Percentiles rank a stretch among this genome's conserved stretches.
These are phyloP conservation scores for Bemisia tabaci DNA, from an alignment of 1,140 invertebrate genomes.

Conservation along the genomic window DNA sequence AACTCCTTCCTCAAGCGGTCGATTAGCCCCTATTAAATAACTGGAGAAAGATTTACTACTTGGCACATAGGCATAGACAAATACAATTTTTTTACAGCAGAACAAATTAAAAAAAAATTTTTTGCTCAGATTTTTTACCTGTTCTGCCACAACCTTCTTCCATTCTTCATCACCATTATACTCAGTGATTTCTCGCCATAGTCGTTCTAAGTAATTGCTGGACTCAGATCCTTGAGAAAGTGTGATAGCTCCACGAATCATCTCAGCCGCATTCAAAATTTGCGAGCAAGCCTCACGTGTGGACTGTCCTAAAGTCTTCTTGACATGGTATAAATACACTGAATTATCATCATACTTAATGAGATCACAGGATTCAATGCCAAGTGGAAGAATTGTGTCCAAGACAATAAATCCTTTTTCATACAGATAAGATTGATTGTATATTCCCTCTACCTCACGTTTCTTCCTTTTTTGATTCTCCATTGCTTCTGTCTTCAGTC, in stretches of 20 bases:
- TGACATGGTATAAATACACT: not conserved
- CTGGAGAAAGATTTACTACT: not conserved
- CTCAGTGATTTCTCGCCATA: not conserved
- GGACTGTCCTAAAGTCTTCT: not conserved
- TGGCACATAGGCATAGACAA: not conserved
- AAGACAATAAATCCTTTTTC: not conserved
- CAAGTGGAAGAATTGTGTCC: not conserved
- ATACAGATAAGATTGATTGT: not conserved
- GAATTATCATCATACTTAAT: not conserved
- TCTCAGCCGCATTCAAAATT: not conserved
- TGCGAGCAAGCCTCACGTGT: not conserved
- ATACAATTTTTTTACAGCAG: not conserved
- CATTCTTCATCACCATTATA: not conserved
- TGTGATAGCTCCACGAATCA: not conserved
- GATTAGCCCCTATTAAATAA: not conserved
- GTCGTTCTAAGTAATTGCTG: not conserved
- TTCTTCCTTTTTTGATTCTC: not conserved
- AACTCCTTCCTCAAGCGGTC: not conserved
- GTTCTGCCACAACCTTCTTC: not conserved
- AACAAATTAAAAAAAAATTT: not conserved
- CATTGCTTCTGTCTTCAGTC: not conserved
- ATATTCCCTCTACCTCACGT: not conserved
- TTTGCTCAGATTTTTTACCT: too few relatives aligned
- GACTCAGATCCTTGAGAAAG: not conserved
- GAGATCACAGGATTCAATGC: not conserved